Conservation (phyloP, 2,888 invertebrate genomes). For the Tenthredo livida region DNA sequence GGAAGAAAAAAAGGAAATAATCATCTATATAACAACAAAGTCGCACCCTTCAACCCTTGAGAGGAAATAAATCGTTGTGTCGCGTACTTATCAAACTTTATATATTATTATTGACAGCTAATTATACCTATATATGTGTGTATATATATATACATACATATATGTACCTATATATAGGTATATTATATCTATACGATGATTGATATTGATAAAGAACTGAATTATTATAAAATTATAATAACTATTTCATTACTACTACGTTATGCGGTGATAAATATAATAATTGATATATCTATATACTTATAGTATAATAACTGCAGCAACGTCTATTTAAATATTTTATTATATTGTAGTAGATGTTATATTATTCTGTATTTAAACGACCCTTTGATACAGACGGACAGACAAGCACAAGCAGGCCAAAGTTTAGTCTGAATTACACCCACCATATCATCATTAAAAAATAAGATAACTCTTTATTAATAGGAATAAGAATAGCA, state of each 20-base stretch:
- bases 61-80: conserved; percentile 14
- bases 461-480: conserved; percentile 49
- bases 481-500: conserved; percentile 42
- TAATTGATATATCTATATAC: background rate
- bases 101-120: conserved; percentile 3
- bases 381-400: background rate
- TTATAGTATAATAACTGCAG: background rate
- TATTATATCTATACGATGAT: background rate
- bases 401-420: conserved; percentile 12
- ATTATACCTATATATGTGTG: background rate
- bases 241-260: background rate
- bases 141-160: no score
- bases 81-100: conserved; percentile 7
- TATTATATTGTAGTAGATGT: conserved; percentile 14
- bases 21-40: background rate
- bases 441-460: conserved; percentile 57
- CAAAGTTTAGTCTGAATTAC: conserved; percentile 9
- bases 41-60: background rate
- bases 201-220: conserved; percentile 3
- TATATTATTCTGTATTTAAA: background rate
- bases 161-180: background rate
- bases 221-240: background rate
- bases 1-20: background rate
- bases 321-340: conserved; percentile 2
- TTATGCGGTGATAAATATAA: background rate